Conservation (phyloP, 2,888 invertebrate species). For the Rhagophthalmus giganteus region DNA sequence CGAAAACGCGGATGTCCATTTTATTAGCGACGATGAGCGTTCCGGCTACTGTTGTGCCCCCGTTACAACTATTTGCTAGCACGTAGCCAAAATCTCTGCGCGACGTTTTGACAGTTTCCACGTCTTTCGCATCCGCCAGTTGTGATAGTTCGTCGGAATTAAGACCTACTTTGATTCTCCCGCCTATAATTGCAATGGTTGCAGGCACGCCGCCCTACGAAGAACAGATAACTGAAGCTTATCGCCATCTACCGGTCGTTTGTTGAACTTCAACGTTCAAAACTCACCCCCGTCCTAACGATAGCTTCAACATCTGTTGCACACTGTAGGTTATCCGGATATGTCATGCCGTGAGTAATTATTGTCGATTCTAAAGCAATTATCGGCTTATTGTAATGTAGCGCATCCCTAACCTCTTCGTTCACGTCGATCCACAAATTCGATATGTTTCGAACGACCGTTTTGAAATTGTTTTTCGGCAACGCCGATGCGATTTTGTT, state of each 20-base stretch:
- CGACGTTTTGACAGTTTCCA: slow-evolving; percentile 77
- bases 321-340: slow-evolving; percentile 86
- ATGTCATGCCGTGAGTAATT: slow-evolving; percentile 98
- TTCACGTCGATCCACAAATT: slow-evolving; percentile 50
- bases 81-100: slow-evolving; percentile 82
- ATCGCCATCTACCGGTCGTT: background rate
- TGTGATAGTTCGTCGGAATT: slow-evolving; percentile 64
- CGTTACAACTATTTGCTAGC: slow-evolving; percentile 68
- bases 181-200: slow-evolving; percentile 86
- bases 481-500: background rate
- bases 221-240: background rate
- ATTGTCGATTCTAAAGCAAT: slow-evolving; percentile 97
- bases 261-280: background rate
- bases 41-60: slow-evolving; percentile 96
- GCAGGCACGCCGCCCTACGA: slow-evolving; percentile 85
- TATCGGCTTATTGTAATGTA: slow-evolving; percentile 68
- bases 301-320: slow-evolving; percentile 80
- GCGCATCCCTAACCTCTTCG: slow-evolving; percentile 68
- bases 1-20: slow-evolving; percentile 87
- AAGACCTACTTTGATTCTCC: slow-evolving; percentile 81
- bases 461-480: background rate
- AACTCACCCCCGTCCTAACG: slow-evolving; percentile 67
- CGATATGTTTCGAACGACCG: background rate
- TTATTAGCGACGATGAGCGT: slow-evolving; percentile 84
- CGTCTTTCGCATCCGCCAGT: slow-evolving; percentile 60